phyloP scores from a whole-genome alignment of 2,888 invertebrate genomes.

The Zygogramma bicolorata region DNA sequence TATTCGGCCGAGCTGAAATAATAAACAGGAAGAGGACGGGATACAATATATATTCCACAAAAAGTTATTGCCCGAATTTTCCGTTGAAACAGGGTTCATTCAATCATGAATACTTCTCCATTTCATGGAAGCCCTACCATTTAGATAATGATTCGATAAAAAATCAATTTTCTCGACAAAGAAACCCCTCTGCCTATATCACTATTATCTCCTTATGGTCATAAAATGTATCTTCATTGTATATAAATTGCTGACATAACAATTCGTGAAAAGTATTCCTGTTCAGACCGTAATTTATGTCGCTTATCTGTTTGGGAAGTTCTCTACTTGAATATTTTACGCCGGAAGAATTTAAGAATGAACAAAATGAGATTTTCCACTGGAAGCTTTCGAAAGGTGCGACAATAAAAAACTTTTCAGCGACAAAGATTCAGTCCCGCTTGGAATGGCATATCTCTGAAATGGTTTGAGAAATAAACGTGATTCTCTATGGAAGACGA shows the following conservation, averaged over 20 bases:
- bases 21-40: too few relatives aligned
- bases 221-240: constrained; percentile 41
- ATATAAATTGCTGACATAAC: constrained; percentile 38
- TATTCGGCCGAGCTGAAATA: too few relatives aligned
- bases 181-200: constrained; percentile 21
- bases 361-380: constrained; percentile 13
- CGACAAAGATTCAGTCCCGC: constrained; percentile 6
- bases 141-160: constrained; percentile 38
- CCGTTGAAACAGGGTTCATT: not conserved
- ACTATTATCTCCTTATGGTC: constrained; percentile 33
- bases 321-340: constrained; percentile 20
- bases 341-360: constrained; percentile 11
- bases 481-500: not conserved
- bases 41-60: not conserved
- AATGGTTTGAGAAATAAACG: not conserved
- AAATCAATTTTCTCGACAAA: constrained; percentile 40
- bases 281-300: constrained; percentile 21
- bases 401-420: constrained; percentile 18
- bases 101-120: not conserved
- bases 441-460: not conserved
- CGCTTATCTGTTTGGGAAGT: constrained; percentile 33
- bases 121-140: not conserved
- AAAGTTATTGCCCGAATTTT: not conserved
- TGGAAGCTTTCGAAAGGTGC: constrained; percentile 1
- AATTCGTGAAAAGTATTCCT: constrained; percentile 23